phyloP scores from a whole-genome alignment of 2,888 invertebrate species.

The Allacma fusca region DNA sequence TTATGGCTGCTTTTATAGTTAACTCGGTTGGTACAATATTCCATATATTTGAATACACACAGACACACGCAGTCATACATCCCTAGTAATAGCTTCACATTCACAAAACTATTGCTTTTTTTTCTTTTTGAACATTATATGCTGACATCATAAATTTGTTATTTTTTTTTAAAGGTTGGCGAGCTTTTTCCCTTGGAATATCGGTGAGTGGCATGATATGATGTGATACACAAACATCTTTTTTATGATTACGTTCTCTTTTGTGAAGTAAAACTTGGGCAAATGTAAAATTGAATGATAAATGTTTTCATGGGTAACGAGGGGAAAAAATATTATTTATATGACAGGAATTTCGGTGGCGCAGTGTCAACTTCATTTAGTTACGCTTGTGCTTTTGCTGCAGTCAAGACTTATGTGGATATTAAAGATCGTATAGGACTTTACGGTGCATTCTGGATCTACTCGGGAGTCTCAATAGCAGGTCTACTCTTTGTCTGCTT shows the following conservation, averaged over 20 bases:
- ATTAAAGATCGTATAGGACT: slow-evolving; percentile 78
- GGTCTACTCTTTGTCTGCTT: slow-evolving; percentile 86
- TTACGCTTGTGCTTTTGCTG: slow-evolving; percentile 84
- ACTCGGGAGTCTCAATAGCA: slow-evolving; percentile 81
- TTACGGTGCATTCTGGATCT: slow-evolving; percentile 88
- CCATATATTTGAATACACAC: not conserved
- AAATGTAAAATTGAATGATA: slow-evolving; percentile 10
- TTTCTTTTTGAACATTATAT: not conserved
- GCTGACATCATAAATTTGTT: slow-evolving; percentile 17
- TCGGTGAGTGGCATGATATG: slow-evolving; percentile 49
- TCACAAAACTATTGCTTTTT: too few species aligned
- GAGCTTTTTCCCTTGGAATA: slow-evolving; percentile 81
- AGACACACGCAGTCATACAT: too few species aligned
- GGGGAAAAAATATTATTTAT: slow-evolving; percentile 12
- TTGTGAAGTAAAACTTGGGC: not conserved
- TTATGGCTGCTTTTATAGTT: not conserved
- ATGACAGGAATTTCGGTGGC: slow-evolving; percentile 82
- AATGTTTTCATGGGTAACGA: not conserved
- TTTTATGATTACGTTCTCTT: not conserved
- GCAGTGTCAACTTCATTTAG: slow-evolving; percentile 88
- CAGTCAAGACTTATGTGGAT: slow-evolving; percentile 86
- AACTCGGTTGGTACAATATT: not conserved
- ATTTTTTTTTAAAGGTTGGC: slow-evolving; percentile 67
- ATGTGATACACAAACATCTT: not conserved
- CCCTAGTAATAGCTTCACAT: too few species aligned